Evolutionary conservation across 2,113 vertebrate species (phyloP), one percentile per base, ranked within the genome.

Genomic region (Talpa occidentalis): DNA sequence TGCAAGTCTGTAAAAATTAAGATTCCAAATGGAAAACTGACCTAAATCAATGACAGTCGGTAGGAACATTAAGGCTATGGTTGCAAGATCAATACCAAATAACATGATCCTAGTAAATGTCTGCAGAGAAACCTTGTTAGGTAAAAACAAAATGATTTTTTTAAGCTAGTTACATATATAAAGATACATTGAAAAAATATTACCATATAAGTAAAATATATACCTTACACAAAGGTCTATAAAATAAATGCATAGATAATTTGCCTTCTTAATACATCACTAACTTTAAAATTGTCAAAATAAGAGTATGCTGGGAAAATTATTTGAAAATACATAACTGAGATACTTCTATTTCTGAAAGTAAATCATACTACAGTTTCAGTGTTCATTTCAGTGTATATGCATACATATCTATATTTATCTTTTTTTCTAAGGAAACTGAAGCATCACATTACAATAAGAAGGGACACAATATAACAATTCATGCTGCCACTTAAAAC

Each of bases 1-100:
- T 95, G 28, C 35, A 95, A 72, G 94, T 80, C 94, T 96, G 67
- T 64, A 64, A 93, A 19, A 96, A 91, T 97, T 84, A 67, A 72
- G 4, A 85, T 59, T 97, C 77, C 35, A 93, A 72, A 91, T 59
- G 92, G 44, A 97, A 97, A 95, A 47, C 32, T 69, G 95, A 90
- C 78, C 32, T 89, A 96, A 97, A 96, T 94, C n/a, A 86, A 12
- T 5, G 12, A 83, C 76, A 69, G 26, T 79, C 59, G 85, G n/a
- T 70, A 40, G 83, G 76, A 59, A 95, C 10, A 64, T 60, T 15
- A 91, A 88, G 37, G 37, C 6, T 60, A 73, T 54, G 32, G 2
- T 7, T 92, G 66, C 6, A 12, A 15, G 84, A 94, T 92, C 80
- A 96, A 91, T 77, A 91, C 3, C 67, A 96, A 96, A 92, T 82